These are phyloP conservation scores for Spinus pinus DNA, from an alignment of 2,797 vertebrate genomes.

Conservation along the genomic window DNA sequence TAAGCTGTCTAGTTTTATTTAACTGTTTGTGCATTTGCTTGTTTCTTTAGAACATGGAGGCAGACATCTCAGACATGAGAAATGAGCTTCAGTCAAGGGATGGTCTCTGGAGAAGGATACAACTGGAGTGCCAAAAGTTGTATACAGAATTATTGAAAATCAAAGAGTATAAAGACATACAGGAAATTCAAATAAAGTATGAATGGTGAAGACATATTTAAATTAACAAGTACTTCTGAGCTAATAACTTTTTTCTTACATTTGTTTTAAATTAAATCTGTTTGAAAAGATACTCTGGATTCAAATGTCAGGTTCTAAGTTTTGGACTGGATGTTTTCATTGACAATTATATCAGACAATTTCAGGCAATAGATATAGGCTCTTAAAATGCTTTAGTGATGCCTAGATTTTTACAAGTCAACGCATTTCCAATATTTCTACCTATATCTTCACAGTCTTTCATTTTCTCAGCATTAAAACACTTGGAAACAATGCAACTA, in stretches of 20 bases:
- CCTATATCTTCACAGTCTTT: neutral
- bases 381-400: neutral
- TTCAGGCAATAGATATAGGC: neutral
- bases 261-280: neutral
- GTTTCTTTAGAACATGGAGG: slow-evolving; percentile 74
- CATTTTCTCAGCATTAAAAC: neutral
- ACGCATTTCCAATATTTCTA: neutral
- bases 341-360: neutral
- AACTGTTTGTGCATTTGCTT: slow-evolving; percentile 31
- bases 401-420: neutral
- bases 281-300: neutral
- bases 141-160: slow-evolving; percentile 68
- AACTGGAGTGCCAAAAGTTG: slow-evolving; percentile 71
- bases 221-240: neutral
- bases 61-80: slow-evolving; percentile 70
- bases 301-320: neutral
- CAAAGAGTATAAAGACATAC: slow-evolving; percentile 40
- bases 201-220: neutral
- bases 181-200: slow-evolving; percentile 70
- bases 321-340: neutral
- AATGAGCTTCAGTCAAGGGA: slow-evolving; percentile 72
- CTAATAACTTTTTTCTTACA: neutral
- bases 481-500: neutral
- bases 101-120: slow-evolving; percentile 69
- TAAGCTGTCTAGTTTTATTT: neutral